Conservation (phyloP, 2,888 invertebrate species). For the Schrankia costaestrigalis region DNA sequence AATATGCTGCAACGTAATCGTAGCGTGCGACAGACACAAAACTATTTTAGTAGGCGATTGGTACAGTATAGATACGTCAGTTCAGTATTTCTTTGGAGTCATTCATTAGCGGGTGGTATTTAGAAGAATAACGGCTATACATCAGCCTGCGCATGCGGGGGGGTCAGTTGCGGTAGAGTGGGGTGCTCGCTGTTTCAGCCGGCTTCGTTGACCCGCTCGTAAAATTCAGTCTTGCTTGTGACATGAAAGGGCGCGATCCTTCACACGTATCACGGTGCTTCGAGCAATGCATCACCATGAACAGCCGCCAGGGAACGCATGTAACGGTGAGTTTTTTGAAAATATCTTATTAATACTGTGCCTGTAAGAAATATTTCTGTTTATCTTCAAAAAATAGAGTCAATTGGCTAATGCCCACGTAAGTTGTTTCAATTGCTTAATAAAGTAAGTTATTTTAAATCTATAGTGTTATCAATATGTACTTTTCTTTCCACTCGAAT, state of each 20-base stretch:
- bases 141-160: conserved; percentile 59
- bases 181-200: conserved; percentile 66
- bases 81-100: conserved; percentile 38
- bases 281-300: conserved; percentile 86
- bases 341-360: conserved; percentile 13
- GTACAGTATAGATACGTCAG: conserved; percentile 25
- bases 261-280: conserved; percentile 80
- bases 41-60: conserved; percentile 19
- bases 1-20: no score
- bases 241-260: conserved; percentile 80
- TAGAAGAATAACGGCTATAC: conserved; percentile 40
- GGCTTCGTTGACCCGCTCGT: conserved; percentile 49
- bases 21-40: no score
- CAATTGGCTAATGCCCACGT: no score
- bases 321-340: conserved; percentile 66
- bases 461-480: no score
- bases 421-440: no score
- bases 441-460: no score
- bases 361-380: no score
- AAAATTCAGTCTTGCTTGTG: conserved; percentile 77
- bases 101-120: conserved; percentile 45
- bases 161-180: conserved; percentile 34
- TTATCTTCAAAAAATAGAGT: no score
- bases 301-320: conserved; percentile 82
- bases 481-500: no score